Conservation (phyloP, 2,797 vertebrate species). For the Brachyalestes nurse region DNA sequence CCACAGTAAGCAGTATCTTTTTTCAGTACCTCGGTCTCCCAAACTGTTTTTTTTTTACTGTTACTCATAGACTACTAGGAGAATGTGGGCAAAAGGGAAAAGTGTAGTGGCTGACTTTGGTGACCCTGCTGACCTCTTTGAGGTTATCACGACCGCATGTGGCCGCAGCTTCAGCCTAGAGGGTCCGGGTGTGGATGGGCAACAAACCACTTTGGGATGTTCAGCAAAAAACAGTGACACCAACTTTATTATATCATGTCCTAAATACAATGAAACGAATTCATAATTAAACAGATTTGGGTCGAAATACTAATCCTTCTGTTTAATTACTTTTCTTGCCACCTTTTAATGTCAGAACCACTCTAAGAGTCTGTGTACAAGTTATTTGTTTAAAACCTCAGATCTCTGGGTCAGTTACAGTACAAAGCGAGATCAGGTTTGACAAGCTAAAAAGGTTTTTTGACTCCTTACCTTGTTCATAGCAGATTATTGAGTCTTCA, state of each 20-base stretch:
- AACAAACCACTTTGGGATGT: background rate
- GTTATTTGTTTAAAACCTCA: too few species aligned
- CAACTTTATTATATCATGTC: background rate
- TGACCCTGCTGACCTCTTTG: background rate
- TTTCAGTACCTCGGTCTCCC: background rate
- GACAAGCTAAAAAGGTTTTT: too few species aligned
- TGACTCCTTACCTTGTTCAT: too few species aligned
- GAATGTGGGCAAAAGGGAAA: background rate
- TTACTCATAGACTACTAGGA: background rate
- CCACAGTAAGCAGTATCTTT: slow-evolving; percentile 24
- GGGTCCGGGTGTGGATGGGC: background rate
- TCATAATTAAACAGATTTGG: background rate
- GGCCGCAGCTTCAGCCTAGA: background rate
- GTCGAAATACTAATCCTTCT: background rate
- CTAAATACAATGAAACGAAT: background rate
- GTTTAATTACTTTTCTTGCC: background rate
- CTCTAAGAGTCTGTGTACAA: too few species aligned
- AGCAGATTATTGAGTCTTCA: too few species aligned
- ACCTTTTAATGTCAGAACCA: too few species aligned
- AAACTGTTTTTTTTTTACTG: background rate
- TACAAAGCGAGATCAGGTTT: too few species aligned
- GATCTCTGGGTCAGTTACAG: too few species aligned
- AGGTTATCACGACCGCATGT: background rate
- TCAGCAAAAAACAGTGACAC: background rate
- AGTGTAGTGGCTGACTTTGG: background rate